phyloP scores from a whole-genome alignment of 2,113 vertebrate genomes.

The Nymphicus hollandicus region DNA sequence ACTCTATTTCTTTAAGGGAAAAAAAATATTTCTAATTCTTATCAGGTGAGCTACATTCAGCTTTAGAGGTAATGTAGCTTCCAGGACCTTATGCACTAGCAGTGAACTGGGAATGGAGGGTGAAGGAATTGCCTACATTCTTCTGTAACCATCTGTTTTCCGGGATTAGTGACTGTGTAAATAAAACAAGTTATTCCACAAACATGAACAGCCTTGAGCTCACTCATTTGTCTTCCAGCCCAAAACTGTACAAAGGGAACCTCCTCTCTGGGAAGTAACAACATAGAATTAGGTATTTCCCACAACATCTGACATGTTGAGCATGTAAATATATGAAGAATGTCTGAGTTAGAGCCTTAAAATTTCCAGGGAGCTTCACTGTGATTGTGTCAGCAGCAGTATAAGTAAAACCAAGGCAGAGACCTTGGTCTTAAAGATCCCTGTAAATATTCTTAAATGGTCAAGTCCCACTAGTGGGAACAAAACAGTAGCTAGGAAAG shows the following conservation, averaged over 20 bases:
- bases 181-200: background rate
- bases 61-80: background rate
- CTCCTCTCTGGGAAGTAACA: background rate
- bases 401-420: background rate
- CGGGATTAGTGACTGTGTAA: background rate
- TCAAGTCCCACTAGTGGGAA: background rate
- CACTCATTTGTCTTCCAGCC: background rate
- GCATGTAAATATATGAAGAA: background rate
- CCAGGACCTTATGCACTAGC: background rate
- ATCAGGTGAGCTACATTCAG: background rate
- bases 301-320: background rate
- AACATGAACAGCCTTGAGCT: background rate
- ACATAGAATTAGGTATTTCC: background rate
- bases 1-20: background rate
- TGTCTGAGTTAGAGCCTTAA: background rate
- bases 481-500: background rate
- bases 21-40: background rate
- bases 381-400: background rate
- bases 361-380: background rate
- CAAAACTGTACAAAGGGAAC: background rate
- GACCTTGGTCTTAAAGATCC: background rate
- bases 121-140: background rate
- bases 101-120: background rate
- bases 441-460: background rate
- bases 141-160: background rate